Evolutionary conservation across 2,797 vertebrate species (phyloP), one percentile per base, ranked within the genome.

Genomic region (Emydoidea blandingii): DNA sequence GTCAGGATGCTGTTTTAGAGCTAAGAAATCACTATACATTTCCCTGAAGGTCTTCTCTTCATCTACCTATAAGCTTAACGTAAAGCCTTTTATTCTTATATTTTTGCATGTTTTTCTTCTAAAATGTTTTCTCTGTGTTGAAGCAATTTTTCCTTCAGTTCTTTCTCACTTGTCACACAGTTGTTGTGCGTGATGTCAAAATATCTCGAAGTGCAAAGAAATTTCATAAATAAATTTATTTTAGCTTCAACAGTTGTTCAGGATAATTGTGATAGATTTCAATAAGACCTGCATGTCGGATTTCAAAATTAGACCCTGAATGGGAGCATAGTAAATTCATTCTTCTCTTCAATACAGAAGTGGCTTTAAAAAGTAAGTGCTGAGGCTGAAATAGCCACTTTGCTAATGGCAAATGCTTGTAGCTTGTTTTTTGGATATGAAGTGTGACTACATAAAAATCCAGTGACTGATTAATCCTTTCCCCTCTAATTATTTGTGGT

Each of bases 251-350:
- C 83, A 41, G 34, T n/a, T n/a, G 47, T 62, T 72, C 34, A 49
- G 62, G n/a, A 53, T 44, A 52, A 85, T n/a, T 72, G 31, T 18
- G 9, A 29, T 23, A 19, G 18, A 23, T 68, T 62, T 31, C 44
- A 50, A 3, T 27, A 18, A 27, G 47, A 84, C n/a, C 25, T 52
- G 47, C 47, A 37, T n/a, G 16, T 57, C 34, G 21, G 57, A 50
- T 65, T 47, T 83, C 44, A 47, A 83, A 21, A 31, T 23, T 37
- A 87, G 29, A 74, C 27, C 52, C 34, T 80, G 29, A 82, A 4
- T 81, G 34, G 57, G 59, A 90, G 47, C 0, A 0, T 9, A 0
- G 1, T 47, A 12, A 29, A 85, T 31, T 29, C 1, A 5, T 27
- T 37, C 18, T 56, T 76, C 49, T 72, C 29, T 76, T 6, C 7